Evolutionary conservation across 92 coral and sea anemone species (phyloP), one percentile per base, ranked within the genome.

Genomic region (Nematostella vectensis): DNA sequence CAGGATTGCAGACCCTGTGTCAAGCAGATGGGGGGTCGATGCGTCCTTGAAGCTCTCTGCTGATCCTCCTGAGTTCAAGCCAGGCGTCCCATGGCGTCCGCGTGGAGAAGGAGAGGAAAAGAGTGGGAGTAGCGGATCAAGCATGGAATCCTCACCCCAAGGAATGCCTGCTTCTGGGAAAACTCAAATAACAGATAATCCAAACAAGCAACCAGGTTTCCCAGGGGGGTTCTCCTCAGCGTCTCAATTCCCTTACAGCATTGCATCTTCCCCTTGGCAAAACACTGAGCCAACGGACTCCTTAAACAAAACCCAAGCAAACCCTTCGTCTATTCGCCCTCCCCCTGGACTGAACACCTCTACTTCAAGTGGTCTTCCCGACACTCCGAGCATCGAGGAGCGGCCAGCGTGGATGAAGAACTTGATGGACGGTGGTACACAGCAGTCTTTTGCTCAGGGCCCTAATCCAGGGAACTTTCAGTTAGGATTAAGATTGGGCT

Each of bases 21-120:
- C 99, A 49, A 93, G 99, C 54, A 71, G 81, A 59, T 93, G 99
- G 99, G 99, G 99, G 11, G 89, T 93, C 21, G 99, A 93, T 63
- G 99, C 99, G 21, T 88, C 85, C 16, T 94, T 94, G 8, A 93
- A 87, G 65, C 93, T 93, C 30, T 93, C 99, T 1, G 96, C 94
- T 3, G 96, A 87, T 47, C 99, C 99, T 3, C 93, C 99, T 0
- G 99, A 93, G 75, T 93, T 93, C 37, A 93, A 93, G 58, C 99
- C 99, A 1, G 99, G 99, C 27, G 99, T 93, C n/a, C 99, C 96
- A 12, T 93, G 99, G 99, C 93, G 93, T 10, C 99, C 88, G 1
- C 62, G 67, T 0, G 28, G 31, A n/a, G 63, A 66, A 9, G 72
- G 48, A 3, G 72, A 53, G 2, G 48, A 42, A 3, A 25, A 76